Evolutionary conservation across 1,140 invertebrate genomes (phyloP).

Genomic region (Nylanderia fulva): DNA sequence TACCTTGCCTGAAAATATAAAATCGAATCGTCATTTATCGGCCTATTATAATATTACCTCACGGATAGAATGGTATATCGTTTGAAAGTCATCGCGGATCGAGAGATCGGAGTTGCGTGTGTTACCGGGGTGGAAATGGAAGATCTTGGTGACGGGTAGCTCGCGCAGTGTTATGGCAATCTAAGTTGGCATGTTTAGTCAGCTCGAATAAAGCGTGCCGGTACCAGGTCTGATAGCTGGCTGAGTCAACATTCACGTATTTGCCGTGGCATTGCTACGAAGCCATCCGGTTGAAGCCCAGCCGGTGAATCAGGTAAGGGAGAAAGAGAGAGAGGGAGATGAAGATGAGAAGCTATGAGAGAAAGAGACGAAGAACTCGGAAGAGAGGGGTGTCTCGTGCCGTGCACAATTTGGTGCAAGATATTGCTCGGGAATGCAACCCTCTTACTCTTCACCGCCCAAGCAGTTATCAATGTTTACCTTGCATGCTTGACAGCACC

Average conservation of each 20-base stretch:
- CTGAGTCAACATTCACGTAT: constrained; percentile 81
- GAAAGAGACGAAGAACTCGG: constrained; percentile 43
- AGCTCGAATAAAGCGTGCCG: constrained; percentile 76
- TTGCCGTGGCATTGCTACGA: constrained; percentile 77
- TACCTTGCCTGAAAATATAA: neutral
- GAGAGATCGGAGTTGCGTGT: constrained; percentile 28
- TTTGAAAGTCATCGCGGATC: constrained; percentile 34
- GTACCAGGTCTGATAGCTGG: constrained; percentile 78
- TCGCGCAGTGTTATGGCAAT: constrained; percentile 78
- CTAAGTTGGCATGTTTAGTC: constrained; percentile 81
- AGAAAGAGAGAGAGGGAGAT: neutral
- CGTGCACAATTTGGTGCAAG: constrained; percentile 78
- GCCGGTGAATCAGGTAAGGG: constrained; percentile 56
- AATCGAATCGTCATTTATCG: no score
- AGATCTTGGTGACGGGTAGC: constrained; percentile 62
- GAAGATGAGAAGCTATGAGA: constrained; percentile 56
- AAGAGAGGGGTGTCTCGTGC: constrained; percentile 68
- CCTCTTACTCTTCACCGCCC: constrained; percentile 71
- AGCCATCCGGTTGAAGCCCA: constrained; percentile 76
- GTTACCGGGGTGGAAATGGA: constrained; percentile 52
- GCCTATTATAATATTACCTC: constrained; percentile 20
- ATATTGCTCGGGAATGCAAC: constrained; percentile 78
- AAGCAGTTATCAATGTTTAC: constrained; percentile 77
- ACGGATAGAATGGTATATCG: neutral
- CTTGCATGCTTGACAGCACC: constrained; percentile 66